phyloP scores from a whole-genome alignment of 2,888 invertebrate species.

The Dermolepida albohirtum region DNA sequence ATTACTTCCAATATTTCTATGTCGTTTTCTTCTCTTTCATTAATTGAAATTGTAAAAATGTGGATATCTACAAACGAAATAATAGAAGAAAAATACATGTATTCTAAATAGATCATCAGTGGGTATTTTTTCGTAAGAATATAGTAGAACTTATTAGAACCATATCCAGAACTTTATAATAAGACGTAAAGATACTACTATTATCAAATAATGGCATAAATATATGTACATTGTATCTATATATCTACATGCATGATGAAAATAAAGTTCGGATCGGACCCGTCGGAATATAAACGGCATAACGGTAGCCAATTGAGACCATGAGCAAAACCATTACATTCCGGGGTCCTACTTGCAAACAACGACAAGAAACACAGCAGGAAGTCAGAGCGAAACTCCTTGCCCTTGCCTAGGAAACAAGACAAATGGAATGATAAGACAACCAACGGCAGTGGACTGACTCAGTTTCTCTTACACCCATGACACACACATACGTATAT shows the following conservation, averaged over 20 bases:
- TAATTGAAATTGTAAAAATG: too few species aligned
- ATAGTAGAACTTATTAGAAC: too few species aligned
- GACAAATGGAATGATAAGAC: constrained; percentile 62
- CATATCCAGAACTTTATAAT: too few species aligned
- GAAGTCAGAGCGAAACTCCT: constrained; percentile 50
- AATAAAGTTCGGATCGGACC: constrained; percentile 43
- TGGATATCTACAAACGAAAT: too few species aligned
- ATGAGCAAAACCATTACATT: constrained; percentile 55
- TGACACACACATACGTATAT: constrained; percentile 51
- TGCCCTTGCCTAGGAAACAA: constrained; percentile 54
- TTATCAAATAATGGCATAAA: background rate
- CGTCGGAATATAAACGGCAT: constrained; percentile 67
- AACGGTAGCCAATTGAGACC: constrained; percentile 56
- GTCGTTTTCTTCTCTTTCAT: too few species aligned
- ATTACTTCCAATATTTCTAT: too few species aligned
- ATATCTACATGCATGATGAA: constrained; percentile 39
- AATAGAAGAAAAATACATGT: too few species aligned
- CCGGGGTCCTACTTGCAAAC: constrained; percentile 50
- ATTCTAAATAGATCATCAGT: too few species aligned
- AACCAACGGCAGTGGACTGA: constrained; percentile 44
- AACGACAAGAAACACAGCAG: constrained; percentile 53
- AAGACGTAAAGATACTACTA: background rate
- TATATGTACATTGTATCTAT: too few species aligned
- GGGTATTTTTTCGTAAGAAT: too few species aligned
- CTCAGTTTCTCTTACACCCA: constrained; percentile 48